These are phyloP conservation scores for Rhagoletis zephyria DNA, from an alignment of 1,140 invertebrate genomes.

Conservation along the genomic window DNA sequence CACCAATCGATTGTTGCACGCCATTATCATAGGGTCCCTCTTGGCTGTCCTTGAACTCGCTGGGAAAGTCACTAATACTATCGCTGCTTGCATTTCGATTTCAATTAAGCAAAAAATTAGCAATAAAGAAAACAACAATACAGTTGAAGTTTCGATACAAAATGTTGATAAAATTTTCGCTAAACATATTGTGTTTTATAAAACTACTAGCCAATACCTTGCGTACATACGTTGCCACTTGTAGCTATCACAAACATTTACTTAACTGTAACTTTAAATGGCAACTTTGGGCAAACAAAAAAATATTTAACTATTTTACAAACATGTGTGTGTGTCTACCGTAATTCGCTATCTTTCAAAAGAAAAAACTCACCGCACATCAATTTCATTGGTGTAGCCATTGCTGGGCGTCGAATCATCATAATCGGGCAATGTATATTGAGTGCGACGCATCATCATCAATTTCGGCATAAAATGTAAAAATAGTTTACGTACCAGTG, in stretches of 20 bases:
- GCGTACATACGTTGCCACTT: too few species aligned
- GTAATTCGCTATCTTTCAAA: too few species aligned
- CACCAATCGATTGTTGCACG: constrained; percentile 77
- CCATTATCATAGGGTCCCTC: constrained; percentile 73
- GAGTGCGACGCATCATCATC: constrained; percentile 89
- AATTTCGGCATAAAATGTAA: constrained; percentile 90
- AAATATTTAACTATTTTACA: too few species aligned
- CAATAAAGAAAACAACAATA: neutral
- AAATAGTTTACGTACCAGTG: constrained; percentile 89
- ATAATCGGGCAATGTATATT: constrained; percentile 86
- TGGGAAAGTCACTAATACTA: constrained; percentile 77
- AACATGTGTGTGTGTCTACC: too few species aligned
- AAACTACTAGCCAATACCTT: too few species aligned
- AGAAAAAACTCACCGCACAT: constrained; percentile 79
- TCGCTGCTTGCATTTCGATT: constrained; percentile 64
- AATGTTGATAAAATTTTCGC: too few species aligned
- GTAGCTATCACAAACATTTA: too few species aligned
- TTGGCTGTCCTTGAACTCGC: constrained; percentile 75
- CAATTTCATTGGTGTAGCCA: constrained; percentile 84
- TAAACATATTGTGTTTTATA: too few species aligned
- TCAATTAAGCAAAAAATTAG: neutral
- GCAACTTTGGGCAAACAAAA: too few species aligned
- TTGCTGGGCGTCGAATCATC: constrained; percentile 84
- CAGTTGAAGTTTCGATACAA: constrained; percentile 54
- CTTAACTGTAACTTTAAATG: too few species aligned